Base-by-base conservation (phyloP, 2,888 invertebrate genomes). In the Cremastinae sp. region DNA sequence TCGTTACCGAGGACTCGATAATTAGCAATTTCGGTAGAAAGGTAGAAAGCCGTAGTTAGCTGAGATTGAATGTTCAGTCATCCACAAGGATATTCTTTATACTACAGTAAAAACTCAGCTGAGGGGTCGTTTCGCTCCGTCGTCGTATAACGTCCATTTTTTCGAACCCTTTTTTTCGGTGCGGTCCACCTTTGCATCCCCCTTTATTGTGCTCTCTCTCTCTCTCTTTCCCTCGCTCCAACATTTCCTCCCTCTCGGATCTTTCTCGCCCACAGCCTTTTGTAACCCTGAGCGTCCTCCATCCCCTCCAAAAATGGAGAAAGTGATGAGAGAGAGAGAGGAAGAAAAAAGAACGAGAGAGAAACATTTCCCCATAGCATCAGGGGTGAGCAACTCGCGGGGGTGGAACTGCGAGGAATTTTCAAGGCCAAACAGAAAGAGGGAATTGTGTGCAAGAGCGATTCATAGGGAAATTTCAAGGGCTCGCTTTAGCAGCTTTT, bases 381-480 rank as follows among this genome's bases (percentile, higher is more conserved):
- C 8, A 65, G 18, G 49, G 51, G 51, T 51, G 74, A 39, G 41
- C 74, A 59, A 62, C 64, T 55, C 43, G 68, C 22, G 75, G 69
- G 80, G 58, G 71, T 74, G 69, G 22, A 62, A 75, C 51, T 79
- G 80, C 76, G 65, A 79, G 69, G 79, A 82, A 84, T 81, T 83
- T 84, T 84, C 84, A 84, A 84, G 84, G 84, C 82, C 84, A 83
- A 74, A 59, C 58, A 45, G 14, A 53, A 53, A 47, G 45, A 53
- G 14, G 47, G 64, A 69, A 59, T 39, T 45, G 53, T 58, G 12
- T 39, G 49, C 43, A 41, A 69, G 68, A 59, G 62, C 62, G 47
- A 73, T 76, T 59, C 68, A 59, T 45, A 16, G 53, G 51, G 51
- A 58, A 76, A 69, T 18, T 51, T 64, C 62, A 37, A 64, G 72